Conservation (phyloP, 2,888 invertebrate genomes). For the Rhamnusium bicolor region DNA sequence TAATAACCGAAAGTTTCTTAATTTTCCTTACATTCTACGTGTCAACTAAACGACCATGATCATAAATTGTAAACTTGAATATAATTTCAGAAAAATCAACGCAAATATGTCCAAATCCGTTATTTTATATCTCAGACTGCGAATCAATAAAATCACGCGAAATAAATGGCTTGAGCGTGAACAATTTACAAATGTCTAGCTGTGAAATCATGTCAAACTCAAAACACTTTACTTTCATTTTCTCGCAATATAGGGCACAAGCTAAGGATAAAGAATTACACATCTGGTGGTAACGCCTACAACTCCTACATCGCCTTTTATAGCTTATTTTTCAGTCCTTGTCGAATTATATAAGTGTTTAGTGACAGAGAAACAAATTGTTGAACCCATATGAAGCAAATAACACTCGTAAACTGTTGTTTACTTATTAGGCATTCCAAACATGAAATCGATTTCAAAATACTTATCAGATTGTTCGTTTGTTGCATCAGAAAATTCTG, state of each 20-base stretch:
- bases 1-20: no score
- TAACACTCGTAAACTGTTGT: conserved; percentile 8
- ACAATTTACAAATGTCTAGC: neutral
- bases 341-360: conserved; percentile 5
- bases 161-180: neutral
- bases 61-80: no score
- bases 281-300: conserved; percentile 18
- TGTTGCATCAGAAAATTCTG: conserved; percentile 2
- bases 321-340: conserved; percentile 8
- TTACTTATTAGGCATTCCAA: neutral
- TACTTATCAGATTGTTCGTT: neutral
- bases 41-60: no score
- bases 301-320: conserved; percentile 21
- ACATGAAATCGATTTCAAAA: conserved; percentile 14
- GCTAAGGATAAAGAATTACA: conserved; percentile 1
- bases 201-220: neutral
- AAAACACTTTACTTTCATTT: conserved; percentile 28
- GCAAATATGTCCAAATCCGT: neutral
- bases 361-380: neutral
- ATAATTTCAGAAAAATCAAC: neutral
- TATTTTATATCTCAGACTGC: neutral
- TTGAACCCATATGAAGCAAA: conserved; percentile 17
- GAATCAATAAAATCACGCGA: neutral
- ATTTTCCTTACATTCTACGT: no score
- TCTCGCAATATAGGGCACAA: conserved; percentile 12